phyloP scores from a whole-genome alignment of 37 sponge, comb jelly and placozoan species.

The Haliclona indistincta region DNA sequence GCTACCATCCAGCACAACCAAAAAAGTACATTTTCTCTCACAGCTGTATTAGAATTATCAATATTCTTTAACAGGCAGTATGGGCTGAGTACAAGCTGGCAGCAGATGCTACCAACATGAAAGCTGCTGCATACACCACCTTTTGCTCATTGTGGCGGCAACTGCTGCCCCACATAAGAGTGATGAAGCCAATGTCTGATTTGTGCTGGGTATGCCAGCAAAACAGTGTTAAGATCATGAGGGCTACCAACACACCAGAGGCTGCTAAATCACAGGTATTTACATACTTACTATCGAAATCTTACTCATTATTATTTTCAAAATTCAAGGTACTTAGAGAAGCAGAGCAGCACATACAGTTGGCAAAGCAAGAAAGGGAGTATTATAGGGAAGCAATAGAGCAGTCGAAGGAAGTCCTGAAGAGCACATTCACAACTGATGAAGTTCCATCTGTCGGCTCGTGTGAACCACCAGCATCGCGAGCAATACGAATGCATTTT shows the following conservation, averaged over 20 bases:
- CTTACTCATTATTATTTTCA: not conserved
- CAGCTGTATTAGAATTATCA: too few species aligned
- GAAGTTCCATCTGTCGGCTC: not conserved
- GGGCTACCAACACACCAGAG: slow-evolving; percentile 32
- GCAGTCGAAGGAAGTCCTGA: not conserved
- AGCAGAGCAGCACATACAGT: slow-evolving; percentile 26
- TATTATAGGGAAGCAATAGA: slow-evolving; percentile 15
- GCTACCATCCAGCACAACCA: slow-evolving; percentile 30
- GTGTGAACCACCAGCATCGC: not conserved
- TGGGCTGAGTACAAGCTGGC: too few species aligned
- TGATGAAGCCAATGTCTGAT: slow-evolving; percentile 54
- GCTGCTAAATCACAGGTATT: slow-evolving; percentile 28
- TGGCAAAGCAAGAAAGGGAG: slow-evolving; percentile 24
- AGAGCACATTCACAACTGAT: not conserved
- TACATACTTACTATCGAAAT: not conserved
- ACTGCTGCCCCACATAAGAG: slow-evolving; percentile 32
- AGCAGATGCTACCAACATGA: too few species aligned
- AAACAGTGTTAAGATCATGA: slow-evolving; percentile 38
- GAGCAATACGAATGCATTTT: not conserved
- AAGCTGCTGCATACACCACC: not conserved
- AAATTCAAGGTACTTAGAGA: slow-evolving; percentile 1
- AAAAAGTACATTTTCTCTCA: too few species aligned
- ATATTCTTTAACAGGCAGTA: too few species aligned
- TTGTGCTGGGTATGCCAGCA: slow-evolving; percentile 70
- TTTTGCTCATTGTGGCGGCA: slow-evolving; percentile 39